A percentile compares a stretch with the other conserved stretches of the same genome.
phyloP scores from a whole-genome alignment of 2,797 vertebrate genomes.

The Cheirogaleus major region DNA sequence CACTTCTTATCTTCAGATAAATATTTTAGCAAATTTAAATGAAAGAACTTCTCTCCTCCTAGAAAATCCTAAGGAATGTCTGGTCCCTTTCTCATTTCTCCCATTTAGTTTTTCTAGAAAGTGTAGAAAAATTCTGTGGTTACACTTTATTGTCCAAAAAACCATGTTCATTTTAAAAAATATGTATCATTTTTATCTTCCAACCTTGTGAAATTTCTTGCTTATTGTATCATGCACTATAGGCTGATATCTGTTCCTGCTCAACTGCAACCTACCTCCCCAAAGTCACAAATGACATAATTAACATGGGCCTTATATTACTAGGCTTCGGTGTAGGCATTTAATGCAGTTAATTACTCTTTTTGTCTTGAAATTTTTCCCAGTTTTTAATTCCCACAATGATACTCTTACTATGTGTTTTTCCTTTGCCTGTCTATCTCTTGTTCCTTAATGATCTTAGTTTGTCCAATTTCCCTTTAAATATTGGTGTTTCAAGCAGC shows the following conservation, averaged over 20 bases:
- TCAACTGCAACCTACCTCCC: background rate
- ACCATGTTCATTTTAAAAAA: background rate
- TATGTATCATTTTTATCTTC: background rate
- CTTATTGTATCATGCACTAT: background rate
- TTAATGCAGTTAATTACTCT: background rate
- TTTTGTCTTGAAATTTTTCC: background rate
- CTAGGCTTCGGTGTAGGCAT: background rate
- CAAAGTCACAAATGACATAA: background rate
- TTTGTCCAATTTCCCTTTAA: background rate
- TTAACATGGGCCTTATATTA: background rate
- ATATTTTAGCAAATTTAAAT: background rate
- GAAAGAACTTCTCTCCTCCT: background rate
- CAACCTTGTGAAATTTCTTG: background rate
- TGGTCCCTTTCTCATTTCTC: background rate
- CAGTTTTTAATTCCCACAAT: background rate
- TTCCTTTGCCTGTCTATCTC: background rate
- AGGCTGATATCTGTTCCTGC: background rate
- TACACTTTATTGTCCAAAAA: background rate
- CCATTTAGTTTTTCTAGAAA: background rate
- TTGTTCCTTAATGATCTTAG: background rate
- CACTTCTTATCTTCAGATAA: conserved; percentile 12
- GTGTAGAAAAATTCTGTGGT: background rate
- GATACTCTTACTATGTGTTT: background rate
- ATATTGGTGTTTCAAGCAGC: background rate
- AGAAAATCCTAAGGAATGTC: background rate